Evolutionary conservation across 2,888 invertebrate genomes (phyloP).

Genomic region (Ernsta delagoae): DNA sequence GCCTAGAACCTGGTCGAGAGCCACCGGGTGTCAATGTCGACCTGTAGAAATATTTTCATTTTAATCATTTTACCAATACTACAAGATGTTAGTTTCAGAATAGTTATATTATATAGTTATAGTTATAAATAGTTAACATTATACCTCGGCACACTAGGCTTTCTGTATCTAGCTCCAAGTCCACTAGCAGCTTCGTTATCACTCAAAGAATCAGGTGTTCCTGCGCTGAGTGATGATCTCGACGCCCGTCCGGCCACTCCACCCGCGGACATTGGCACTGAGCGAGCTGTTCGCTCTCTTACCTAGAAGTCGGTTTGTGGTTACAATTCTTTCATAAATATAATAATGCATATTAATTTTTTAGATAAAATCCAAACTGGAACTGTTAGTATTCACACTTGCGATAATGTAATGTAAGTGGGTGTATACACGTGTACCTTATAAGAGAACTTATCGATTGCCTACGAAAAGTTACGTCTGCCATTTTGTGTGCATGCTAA

Average conservation of each 20-base stretch:
- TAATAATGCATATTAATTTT: too few relatives aligned
- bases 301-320: conserved; percentile 86
- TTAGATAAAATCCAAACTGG: not conserved
- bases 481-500: conserved; percentile 61
- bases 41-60: conserved; percentile 59
- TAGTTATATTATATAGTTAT: too few relatives aligned
- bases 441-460: conserved; percentile 15
- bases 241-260: conserved; percentile 86
- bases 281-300: conserved; percentile 95
- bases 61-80: too few relatives aligned
- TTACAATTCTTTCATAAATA: too few relatives aligned
- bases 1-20: conserved; percentile 93
- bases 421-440: conserved; percentile 27
- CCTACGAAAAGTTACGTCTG: conserved; percentile 8
- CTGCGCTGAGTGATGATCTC: conserved; percentile 92
- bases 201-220: conserved; percentile 95
- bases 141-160: conserved; percentile 86
- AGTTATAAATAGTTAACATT: not conserved
- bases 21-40: conserved; percentile 91
- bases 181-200: conserved; percentile 93
- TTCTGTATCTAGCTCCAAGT: conserved; percentile 87
- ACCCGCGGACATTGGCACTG: conserved; percentile 93
- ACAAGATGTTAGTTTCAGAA: not conserved
- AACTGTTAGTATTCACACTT: conserved; percentile 21
- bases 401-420: conserved; percentile 25